Conservation (phyloP, 64 coral and sea anemone species). For the Hydrozoanthus tunicans region DNA sequence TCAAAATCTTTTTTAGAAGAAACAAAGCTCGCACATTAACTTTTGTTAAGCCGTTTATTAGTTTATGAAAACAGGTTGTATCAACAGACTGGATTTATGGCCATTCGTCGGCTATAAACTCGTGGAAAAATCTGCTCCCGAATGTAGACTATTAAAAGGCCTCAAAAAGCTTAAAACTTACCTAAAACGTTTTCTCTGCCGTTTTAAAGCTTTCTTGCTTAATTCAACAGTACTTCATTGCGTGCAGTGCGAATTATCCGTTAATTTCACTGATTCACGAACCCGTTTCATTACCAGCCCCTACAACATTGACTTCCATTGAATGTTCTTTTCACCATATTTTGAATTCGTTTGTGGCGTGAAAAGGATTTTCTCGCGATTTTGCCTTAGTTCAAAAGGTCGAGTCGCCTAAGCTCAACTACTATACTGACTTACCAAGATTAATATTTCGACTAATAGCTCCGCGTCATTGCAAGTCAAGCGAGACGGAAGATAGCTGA, state of each 20-base stretch:
- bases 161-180: not conserved
- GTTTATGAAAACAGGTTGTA: not conserved
- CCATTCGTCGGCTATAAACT: not conserved
- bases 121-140: not conserved
- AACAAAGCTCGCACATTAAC: not conserved
- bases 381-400: not conserved
- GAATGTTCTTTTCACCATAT: not conserved
- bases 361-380: not conserved
- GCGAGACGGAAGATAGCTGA: not conserved
- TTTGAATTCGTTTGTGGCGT: not conserved
- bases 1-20: not conserved
- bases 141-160: not conserved
- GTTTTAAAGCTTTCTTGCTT: not conserved
- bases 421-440: not conserved
- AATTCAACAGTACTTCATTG: not conserved
- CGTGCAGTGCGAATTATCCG: not conserved
- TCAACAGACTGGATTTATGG: not conserved
- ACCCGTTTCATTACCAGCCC: not conserved
- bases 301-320: not conserved
- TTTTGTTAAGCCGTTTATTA: not conserved
- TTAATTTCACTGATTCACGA: too few relatives aligned
- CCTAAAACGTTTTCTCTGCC: not conserved
- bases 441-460: not conserved
- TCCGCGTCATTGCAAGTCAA: not conserved
- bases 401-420: not conserved